A percentile compares a stretch with the other conserved stretches of the same genome.
These are phyloP conservation scores for Scaptodrosophila lebanonensis DNA, from an alignment of 1,140 invertebrate genomes.

Conservation along the genomic window DNA sequence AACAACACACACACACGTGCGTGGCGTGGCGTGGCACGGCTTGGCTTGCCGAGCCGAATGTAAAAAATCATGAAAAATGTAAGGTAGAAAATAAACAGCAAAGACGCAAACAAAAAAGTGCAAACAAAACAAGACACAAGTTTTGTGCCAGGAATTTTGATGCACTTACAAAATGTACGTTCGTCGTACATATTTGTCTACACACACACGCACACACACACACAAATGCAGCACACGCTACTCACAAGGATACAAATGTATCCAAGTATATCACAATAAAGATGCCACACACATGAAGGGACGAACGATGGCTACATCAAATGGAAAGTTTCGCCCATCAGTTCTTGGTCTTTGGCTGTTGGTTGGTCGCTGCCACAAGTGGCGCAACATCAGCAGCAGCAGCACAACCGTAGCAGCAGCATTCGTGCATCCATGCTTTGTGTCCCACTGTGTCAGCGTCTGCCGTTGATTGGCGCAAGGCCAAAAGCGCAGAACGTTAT, in stretches of 20 bases:
- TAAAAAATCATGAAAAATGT: slow-evolving; percentile 56
- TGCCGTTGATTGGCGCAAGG: slow-evolving; percentile 67
- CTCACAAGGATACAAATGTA: slow-evolving; percentile 1
- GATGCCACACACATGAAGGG: slow-evolving; percentile 16
- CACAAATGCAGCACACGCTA: too few species aligned
- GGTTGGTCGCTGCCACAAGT: slow-evolving; percentile 56
- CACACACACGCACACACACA: slow-evolving; percentile 6
- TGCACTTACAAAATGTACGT: slow-evolving; percentile 55
- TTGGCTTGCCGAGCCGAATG: slow-evolving; percentile 12
- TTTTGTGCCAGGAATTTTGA: slow-evolving; percentile 61
- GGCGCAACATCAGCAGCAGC: slow-evolving; percentile 25
- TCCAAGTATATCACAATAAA: slow-evolving; percentile 28
- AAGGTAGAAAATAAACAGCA: slow-evolving; percentile 29
- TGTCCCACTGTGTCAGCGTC: slow-evolving; percentile 42
- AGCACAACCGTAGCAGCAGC: too few species aligned
- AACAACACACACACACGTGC: slow-evolving; percentile 2
- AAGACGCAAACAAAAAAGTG: slow-evolving; percentile 26
- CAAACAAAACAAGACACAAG: slow-evolving; percentile 55
- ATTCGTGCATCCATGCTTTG: too few species aligned
- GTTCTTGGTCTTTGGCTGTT: background rate
- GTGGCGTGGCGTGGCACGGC: too few species aligned
- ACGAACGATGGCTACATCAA: background rate
- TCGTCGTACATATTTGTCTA: slow-evolving; percentile 18
- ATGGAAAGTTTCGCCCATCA: too few species aligned
- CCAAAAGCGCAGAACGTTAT: slow-evolving; percentile 30